Base-by-base conservation (phyloP, 2,113 vertebrate species). In the Irena cyanogastra region DNA sequence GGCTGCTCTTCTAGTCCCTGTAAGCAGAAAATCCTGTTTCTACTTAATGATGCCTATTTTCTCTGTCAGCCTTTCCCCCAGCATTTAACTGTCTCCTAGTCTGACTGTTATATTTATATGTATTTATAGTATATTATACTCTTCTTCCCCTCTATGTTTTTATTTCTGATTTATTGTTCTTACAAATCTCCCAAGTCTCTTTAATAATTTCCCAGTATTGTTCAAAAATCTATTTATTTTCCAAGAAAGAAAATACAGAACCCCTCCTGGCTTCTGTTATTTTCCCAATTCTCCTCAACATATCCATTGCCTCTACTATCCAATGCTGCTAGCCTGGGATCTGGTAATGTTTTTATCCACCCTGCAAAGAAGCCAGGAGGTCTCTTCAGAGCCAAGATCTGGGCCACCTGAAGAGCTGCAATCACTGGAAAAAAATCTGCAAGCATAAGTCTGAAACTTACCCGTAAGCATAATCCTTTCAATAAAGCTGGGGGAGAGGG, bases 321-420 rank as follows among this genome's bases (percentile, higher is more conserved):
- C 35, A 42, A 16, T 35, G 10, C 42, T 0, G 0, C 33, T 42
- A 11, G n/a, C 31, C 35, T 35, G 27, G 26, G 17, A 50, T 35
- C 14, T 37, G 9, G 14, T 42, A 68, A 22, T 59, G 10, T 57
- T 35, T 49, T 42, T 59, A 59, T 10, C 4, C 18, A 44, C 3
- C 7, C 35, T 59, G 2, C 17, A 76, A 42, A 24, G 26, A 52
- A 44, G 11, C 5, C 21, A 50, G 16, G 2, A 31, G 13, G 4
- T 57, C 42, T 26, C 26, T 31, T 66, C 31, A 76, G 20, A 66
- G 21, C 24, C 44, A 66, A 35, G 26, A 59, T 50, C 44, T 50
- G 26, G 35, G 37, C 13, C 8, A 21, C 8, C 11, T 75, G 10
- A 41, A 26, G 20, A 49, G 10, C 13, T 57, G 35, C 10, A 75